A percentile compares a stretch with the other conserved stretches of the same genome.
These are phyloP conservation scores for Thripadectes ignobilis DNA, from an alignment of 2,797 vertebrate genomes.

Conservation along the genomic window DNA sequence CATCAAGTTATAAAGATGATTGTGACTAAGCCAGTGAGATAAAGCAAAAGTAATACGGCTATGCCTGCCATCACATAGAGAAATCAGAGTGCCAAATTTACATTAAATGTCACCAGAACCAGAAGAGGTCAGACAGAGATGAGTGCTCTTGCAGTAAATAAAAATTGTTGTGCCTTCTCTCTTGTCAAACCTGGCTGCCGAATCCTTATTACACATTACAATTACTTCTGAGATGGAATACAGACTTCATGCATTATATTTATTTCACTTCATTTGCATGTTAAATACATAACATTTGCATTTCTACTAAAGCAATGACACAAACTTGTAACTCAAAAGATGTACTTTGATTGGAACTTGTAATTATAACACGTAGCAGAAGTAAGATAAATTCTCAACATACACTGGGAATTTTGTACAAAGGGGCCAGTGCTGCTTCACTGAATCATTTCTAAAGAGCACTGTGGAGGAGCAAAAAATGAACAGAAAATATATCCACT, in stretches of 20 bases:
- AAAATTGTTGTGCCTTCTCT: constrained; percentile 48
- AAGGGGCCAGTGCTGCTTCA: constrained; percentile 6
- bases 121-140: constrained; percentile 43
- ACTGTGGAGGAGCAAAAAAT: not conserved
- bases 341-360: constrained; percentile 54
- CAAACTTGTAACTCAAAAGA: constrained; percentile 65
- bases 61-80: not conserved
- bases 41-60: not conserved
- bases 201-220: constrained; percentile 64
- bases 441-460: constrained; percentile 32
- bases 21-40: not conserved
- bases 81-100: not conserved
- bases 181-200: constrained; percentile 47
- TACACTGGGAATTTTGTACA: constrained; percentile 23
- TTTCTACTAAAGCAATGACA: constrained; percentile 61
- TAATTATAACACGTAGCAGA: constrained; percentile 48
- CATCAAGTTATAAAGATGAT: not conserved
- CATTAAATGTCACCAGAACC: constrained; percentile 30
- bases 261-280: constrained; percentile 71
- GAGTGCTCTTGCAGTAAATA: constrained; percentile 61
- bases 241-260: constrained; percentile 67
- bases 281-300: constrained; percentile 72
- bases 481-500: not conserved
- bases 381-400: constrained; percentile 31
- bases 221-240: constrained; percentile 65